Evolutionary conservation across 2,113 vertebrate species (phyloP), one percentile per base, ranked within the genome.

Genomic region (Pandion haliaetus): DNA sequence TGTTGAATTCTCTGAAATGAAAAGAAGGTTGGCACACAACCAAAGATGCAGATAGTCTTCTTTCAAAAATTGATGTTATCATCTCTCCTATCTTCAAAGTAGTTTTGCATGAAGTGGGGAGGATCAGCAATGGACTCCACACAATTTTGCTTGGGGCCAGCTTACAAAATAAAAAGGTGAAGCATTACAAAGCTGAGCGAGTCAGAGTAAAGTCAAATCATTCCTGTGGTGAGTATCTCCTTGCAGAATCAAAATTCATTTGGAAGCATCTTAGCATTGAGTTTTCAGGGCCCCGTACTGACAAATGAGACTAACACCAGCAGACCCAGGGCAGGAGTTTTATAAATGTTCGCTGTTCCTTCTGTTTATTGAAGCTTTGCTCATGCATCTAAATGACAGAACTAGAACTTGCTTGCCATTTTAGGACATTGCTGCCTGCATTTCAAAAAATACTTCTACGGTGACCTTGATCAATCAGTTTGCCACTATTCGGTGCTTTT

Each of bases 351-450:
- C 81, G 0, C 57, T 65, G 47, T 65, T 96, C 91, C 89, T 93
- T 80, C 93, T 95, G 89, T 65, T 97, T 97, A 89, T 82, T 93
- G 95, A 93, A 93, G 94, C 94, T 97, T 95, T 97, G 83, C 91
- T 95, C 94, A 90, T 97, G 94, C 81, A 96, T 96, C 97, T 97
- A 95, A 95, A 95, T 93, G 96, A 96, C 96, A 96, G 97, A 97
- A 96, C 88, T 95, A 95, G 96, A 97, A 95, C 94, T 95, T 91
- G 49, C 57, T 79, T 94, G 77, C 91, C 94, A 95, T 94, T 97
- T 96, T 94, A 95, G 83, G 94, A 72, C 81, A 91, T 29, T 71
- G 81, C 83, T 95, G 81, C 91, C 73, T 96, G 77, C 72, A 73
- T 95, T 95, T 95, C 86, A 95, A 89, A 94, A 94, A 74, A 63